These are phyloP conservation scores for Orthonevra nobilis DNA, from an alignment of 2,888 invertebrate species.

Conservation along the genomic window DNA sequence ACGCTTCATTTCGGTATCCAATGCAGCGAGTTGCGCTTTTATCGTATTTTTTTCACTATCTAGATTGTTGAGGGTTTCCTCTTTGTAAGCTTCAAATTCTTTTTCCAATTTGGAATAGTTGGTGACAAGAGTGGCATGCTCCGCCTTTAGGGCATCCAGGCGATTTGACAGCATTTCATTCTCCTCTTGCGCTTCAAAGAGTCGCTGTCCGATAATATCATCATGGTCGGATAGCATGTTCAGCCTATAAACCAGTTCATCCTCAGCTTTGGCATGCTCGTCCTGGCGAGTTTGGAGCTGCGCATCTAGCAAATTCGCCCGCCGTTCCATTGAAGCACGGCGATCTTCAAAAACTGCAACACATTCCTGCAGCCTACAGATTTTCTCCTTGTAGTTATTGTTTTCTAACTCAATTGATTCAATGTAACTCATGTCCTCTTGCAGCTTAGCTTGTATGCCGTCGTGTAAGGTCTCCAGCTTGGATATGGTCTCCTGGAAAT, in stretches of 20 bases:
- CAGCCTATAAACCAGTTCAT: conserved; percentile 84
- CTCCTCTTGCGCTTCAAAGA: conserved; percentile 82
- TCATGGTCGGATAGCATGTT: conserved; percentile 84
- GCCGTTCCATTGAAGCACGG: conserved; percentile 83
- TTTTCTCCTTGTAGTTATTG: conserved; percentile 83
- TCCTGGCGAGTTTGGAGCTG: conserved; percentile 83
- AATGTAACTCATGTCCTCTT: conserved; percentile 87
- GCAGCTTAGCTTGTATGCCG: conserved; percentile 84
- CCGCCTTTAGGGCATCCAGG: conserved; percentile 80
- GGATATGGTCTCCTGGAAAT: conserved; percentile 75
- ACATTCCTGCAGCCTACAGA: conserved; percentile 85
- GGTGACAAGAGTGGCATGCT: conserved; percentile 79
- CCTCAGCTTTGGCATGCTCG: conserved; percentile 84
- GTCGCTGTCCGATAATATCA: conserved; percentile 83
- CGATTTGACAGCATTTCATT: conserved; percentile 81
- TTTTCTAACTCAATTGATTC: conserved; percentile 87
- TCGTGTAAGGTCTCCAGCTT: conserved; percentile 77
- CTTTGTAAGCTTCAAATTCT: conserved; percentile 79
- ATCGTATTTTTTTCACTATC: conserved; percentile 77
- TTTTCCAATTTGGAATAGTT: conserved; percentile 79
- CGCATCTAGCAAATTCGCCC: conserved; percentile 83
- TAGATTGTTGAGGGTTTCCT: conserved; percentile 77
- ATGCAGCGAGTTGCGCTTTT: conserved; percentile 79
- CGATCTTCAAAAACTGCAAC: conserved; percentile 83
- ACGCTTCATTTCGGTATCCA: conserved; percentile 81